phyloP scores from a whole-genome alignment of 2,888 invertebrate genomes.

The Oscheius sp. region DNA sequence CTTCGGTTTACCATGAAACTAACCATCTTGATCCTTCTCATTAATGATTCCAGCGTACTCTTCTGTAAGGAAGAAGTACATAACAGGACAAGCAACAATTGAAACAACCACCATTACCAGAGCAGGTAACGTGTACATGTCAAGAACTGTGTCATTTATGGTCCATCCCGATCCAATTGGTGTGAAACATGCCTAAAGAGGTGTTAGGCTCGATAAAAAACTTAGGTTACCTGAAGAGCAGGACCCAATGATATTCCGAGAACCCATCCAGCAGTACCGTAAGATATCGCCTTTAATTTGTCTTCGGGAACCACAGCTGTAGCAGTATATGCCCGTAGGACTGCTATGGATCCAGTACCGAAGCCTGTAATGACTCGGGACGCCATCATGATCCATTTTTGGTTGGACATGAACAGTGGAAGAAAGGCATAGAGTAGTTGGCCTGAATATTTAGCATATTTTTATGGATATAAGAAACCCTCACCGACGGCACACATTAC shows the following conservation, averaged over 20 bases:
- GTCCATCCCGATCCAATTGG: conserved; percentile 47
- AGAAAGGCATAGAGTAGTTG: conserved; percentile 49
- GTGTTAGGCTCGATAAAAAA: background rate
- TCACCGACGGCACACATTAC: conserved; percentile 44
- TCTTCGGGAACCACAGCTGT: conserved; percentile 51
- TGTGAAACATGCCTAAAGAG: conserved; percentile 48
- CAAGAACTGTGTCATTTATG: conserved; percentile 28
- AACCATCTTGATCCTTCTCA: conserved; percentile 43
- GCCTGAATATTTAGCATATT: background rate
- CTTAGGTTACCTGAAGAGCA: conserved; percentile 44
- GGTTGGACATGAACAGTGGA: conserved; percentile 35
- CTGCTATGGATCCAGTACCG: conserved; percentile 48
- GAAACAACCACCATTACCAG: conserved; percentile 53
- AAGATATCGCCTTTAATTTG: conserved; percentile 51
- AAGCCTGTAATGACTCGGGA: conserved; percentile 48
- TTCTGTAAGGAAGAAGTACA: conserved; percentile 51
- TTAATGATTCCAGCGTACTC: conserved; percentile 57
- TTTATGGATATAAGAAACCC: background rate
- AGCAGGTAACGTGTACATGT: conserved; percentile 57
- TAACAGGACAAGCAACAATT: conserved; percentile 40
- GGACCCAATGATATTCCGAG: conserved; percentile 56
- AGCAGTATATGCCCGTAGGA: conserved; percentile 51
- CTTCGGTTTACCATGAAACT: background rate
- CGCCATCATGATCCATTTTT: conserved; percentile 52
- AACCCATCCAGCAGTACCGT: conserved; percentile 53